Base-by-base conservation (phyloP, 30 jellyfish, hydroid and myxozoan genomes). In the Hydractinia echinata region DNA sequence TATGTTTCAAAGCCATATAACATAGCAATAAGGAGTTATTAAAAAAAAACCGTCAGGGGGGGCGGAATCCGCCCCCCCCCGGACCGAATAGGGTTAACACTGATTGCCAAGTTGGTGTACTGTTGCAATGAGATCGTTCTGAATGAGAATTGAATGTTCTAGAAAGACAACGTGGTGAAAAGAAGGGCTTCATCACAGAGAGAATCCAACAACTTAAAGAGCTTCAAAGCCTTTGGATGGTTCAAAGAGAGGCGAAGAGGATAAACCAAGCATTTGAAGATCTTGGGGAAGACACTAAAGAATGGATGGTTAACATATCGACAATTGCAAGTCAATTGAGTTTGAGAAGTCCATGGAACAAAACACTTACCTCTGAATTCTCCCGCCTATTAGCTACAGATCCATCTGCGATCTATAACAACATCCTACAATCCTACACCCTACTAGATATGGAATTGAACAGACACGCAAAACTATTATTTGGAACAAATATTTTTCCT, bases 241-340 rank as follows among this genome's bases (percentile, higher is more conserved):
- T 64, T 51, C 9, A 64, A 51, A 64, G 39, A 64, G 74, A 64
- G 39, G 74, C 74, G 39, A 64, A 64, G 74, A 51, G 39, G 7
- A 64, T 64, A 44, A 64, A 64, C 74, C 74, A 64, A 64, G 19
- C 74, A 64, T 6, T 64, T 1, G 74, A 64, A 64, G 74, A 64
- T 64, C 74, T 64, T 7, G 74, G 74, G 39, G 74, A 13, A 6
- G 74, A 64, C 39, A 64, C 18, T 6, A 51, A 64, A 13, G 16
- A 13, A n/a, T 64, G 74, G 74, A 6, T 64, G 18, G 74, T n/a
- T 64, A 6, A 64, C 9, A 64, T 64, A 7, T 64, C 19, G 74
- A 64, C 18, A 64, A 7, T 6, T 7, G 9, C 0, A 64, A 64
- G 2, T 64, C 74, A 8, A 64, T 7, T 16, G 18, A 58, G 19